Evolutionary conservation across 2,888 invertebrate species (phyloP), one percentile per base, ranked within the genome.

Genomic region (Mechanitis mazaeus): DNA sequence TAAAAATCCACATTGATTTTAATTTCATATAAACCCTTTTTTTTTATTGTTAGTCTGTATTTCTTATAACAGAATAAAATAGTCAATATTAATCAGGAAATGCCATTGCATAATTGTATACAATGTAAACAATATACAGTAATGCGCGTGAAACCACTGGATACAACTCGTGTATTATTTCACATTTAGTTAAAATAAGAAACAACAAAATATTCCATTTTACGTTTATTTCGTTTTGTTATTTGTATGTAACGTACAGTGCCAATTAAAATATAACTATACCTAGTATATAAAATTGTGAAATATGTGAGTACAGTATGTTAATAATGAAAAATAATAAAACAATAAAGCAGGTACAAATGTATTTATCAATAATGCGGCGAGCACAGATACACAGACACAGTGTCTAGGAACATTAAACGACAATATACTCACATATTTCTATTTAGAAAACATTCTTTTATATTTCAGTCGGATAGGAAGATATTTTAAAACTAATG

Each of bases 401-500:
- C 20, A n/a, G n/a, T 53, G 42, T 31, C 33, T 33, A 7, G 45
- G 46, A 65, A 64, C 58, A 33, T 42, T 55, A 33, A 45, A 59
- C 60, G 42, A 38, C 61, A 50, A 45, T 63, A 70, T 64, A 56
- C 62, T 75, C 77, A 78, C 75, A 78, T 74, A 79, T 75, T 73
- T 70, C 71, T 46, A 59, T 60, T 64, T 64, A 61, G 63, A 64
- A 61, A 56, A 64, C 58, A 70, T 69, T 69, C 61, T 66, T 69
- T 20, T 20, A 20, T 80, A 79, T 74, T 70, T 83, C 83, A 84
- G 84, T 84, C 83, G 78, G 81, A 66, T 74, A 73, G 81, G 80
- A 81, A 81, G 77, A 74, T 64, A 50, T 50, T 42, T 42, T 42
- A 42, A 9, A 42, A 42, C 42, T 42, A 42, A 9, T 42, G 9